These are phyloP conservation scores for Sceliomorpha sp. DNA, from an alignment of 2,888 invertebrate genomes.

Conservation along the genomic window DNA sequence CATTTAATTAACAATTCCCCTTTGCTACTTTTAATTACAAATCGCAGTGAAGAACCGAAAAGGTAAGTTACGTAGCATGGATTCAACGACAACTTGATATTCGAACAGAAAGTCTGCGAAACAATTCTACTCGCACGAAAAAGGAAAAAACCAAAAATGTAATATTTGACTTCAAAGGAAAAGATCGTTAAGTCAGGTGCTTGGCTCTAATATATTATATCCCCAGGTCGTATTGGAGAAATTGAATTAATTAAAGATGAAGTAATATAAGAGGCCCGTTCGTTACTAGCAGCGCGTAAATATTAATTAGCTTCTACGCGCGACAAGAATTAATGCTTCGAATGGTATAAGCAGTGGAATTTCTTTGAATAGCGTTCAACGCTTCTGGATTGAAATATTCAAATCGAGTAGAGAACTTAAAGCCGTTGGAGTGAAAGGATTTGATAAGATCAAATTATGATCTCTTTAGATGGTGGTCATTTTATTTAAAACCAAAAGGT, in stretches of 20 bases:
- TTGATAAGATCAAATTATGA: not conserved
- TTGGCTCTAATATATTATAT: conserved; percentile 51
- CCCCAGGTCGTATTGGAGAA: conserved; percentile 59
- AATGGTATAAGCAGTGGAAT: conserved; percentile 44
- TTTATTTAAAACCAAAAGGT: too few species aligned
- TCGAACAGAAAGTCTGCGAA: not conserved
- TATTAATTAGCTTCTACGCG: conserved; percentile 68
- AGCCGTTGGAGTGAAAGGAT: conserved; percentile 7
- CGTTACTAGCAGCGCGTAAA: conserved; percentile 65
- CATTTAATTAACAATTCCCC: too few species aligned
- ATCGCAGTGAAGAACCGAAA: too few species aligned
- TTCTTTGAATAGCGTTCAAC: conserved; percentile 37
- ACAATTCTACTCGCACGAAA: conserved; percentile 13
- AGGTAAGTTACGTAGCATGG: too few species aligned
- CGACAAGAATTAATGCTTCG: conserved; percentile 59
- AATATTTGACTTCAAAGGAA: conserved; percentile 49
- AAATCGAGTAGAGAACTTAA: conserved; percentile 21
- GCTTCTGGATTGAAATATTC: conserved; percentile 42
- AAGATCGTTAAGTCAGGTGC: conserved; percentile 23
- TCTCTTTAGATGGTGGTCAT: too few species aligned
- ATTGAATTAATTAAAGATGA: conserved; percentile 67
- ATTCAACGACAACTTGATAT: not conserved
- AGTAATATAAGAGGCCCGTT: conserved; percentile 62
- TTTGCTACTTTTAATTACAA: too few species aligned
- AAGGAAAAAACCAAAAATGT: conserved; percentile 18